Evolutionary conservation across 2,797 vertebrate species (phyloP), one percentile per base, ranked within the genome.

Genomic region (Enteromius fasciolatus): DNA sequence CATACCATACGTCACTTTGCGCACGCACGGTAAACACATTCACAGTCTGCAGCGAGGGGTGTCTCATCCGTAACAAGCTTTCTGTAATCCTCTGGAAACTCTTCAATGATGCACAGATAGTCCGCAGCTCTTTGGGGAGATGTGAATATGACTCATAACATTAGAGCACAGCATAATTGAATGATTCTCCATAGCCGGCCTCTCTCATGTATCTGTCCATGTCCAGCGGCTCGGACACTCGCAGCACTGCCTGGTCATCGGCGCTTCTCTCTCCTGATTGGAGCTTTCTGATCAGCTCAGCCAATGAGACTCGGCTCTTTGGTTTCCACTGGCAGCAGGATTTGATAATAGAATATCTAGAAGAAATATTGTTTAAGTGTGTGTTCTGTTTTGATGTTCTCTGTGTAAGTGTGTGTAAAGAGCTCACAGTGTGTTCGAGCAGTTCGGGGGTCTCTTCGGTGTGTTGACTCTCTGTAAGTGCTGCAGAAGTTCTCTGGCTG

Each of bases 391-490:
- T 9, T 39, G 39, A 36, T 36, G 36, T 36, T 36, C 36, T 36
- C 6, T 39, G 39, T 39, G 8, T 39, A 0, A 9, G 39, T 39
- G 39, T 39, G 39, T 39, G 39, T 59, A 7, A 69, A 33, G 46
- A 20, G 2, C 96, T 93, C 93, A 98, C 97, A 98, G 93, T 66
- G 92, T 83, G 54, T 86, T 94, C 68, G 94, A 94, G 90, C 97
- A 99, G 84, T 73, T 92, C 0, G 90, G 87, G 0, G 97, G 96
- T 76, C 90, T 93, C 82, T 91, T 95, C 88, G 97, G 93, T 6
- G 92, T 90, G 50, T 93, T 95, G 12, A 92, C 91, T 85, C 95
- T 95, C 86, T 98, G 96, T 46, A 98, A 93, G 85, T 96, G 80
- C 72, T 95, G 94, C 15, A 98, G 90, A 1, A 99, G 96, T 63